Conservation (phyloP, 37 sponge, comb jelly and placozoan species). For the Hexactinellida sp. region DNA sequence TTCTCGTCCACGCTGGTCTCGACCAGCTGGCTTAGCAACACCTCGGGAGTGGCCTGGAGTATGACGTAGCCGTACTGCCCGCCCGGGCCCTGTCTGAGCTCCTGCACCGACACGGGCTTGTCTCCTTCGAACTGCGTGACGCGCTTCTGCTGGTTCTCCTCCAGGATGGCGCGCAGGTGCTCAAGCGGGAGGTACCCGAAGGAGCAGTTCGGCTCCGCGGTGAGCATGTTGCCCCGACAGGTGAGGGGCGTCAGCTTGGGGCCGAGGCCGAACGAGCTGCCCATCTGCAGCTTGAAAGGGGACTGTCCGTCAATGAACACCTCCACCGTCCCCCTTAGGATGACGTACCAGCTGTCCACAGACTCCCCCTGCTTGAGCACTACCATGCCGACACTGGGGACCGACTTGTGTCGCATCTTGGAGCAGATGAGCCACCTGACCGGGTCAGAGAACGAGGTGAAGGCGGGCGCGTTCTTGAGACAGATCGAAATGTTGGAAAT, state of each 20-base stretch:
- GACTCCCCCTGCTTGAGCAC: not conserved
- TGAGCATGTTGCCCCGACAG: not conserved
- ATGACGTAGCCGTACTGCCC: not conserved
- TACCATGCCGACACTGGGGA: not conserved
- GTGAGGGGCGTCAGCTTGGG: not conserved
- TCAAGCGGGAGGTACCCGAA: not conserved
- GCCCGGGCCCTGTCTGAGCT: not conserved
- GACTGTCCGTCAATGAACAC: conserved; percentile 2
- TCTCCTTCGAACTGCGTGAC: conserved; percentile 3
- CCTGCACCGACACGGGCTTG: not conserved
- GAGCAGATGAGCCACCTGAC: not conserved
- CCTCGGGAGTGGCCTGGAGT: conserved; percentile 52
- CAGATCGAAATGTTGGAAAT: not conserved
- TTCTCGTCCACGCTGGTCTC: conserved; percentile 52
- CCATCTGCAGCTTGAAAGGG: conserved; percentile 11
- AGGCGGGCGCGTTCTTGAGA: conserved; percentile 2
- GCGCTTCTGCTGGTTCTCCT: conserved; percentile 11
- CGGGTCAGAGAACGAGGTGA: conserved; percentile 12
- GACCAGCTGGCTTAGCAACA: conserved; percentile 44
- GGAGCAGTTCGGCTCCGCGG: not conserved
- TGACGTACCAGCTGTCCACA: not conserved
- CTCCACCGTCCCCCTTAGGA: not conserved
- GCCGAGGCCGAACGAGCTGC: not conserved
- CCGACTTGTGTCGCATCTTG: not conserved
- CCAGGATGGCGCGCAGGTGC: not conserved